Base-by-base conservation (phyloP, 2,888 invertebrate genomes). In the Calameuta filiformis region DNA sequence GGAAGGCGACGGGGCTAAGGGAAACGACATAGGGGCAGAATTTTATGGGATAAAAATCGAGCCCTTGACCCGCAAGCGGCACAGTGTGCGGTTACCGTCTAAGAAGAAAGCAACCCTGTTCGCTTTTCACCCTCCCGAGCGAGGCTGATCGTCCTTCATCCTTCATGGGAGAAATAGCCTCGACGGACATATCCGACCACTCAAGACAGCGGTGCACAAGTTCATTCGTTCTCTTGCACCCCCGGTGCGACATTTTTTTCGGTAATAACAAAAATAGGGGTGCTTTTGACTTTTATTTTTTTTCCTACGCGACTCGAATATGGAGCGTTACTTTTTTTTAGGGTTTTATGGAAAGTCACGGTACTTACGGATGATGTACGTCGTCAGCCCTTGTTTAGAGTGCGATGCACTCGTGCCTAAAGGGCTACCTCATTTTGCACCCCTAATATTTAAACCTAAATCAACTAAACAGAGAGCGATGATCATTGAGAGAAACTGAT, bases 31-130 rank as follows among this genome's bases (percentile, higher is more conserved):
- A 77, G 69, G 73, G 78, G 12, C 6, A 71, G 77, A 79, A 56
- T 77, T 76, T 80, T 80, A 79, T 73, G 76, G 78, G 73, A 37
- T 77, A 77, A 78, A 77, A 75, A 78, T 76, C 68, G 40, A 75
- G 77, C 74, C 40, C 68, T 37, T 40, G 76, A 40, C 35, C 69
- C 68, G 12, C 56, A 56, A 56, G 23, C 31, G 30, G 68, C 34
- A 35, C 56, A 56, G 56, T 56, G 56, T 56, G 56, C 56, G 56
- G 56, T 56, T 23, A 23, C 56, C 56, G 56, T 56, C 56, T 56
- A 56, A 56, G 56, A 56, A 23, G 56, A 56, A 56, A 56, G 2
- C 23, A 56, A 12, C 37, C 73, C 56, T 9, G 56, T 23, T 69
- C 75, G 75, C 75, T 75, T 71, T 68, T 76, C 56, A 37, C 23